Conservation (phyloP, 2,888 invertebrate genomes). For the Lissocephala sabroskyi region DNA sequence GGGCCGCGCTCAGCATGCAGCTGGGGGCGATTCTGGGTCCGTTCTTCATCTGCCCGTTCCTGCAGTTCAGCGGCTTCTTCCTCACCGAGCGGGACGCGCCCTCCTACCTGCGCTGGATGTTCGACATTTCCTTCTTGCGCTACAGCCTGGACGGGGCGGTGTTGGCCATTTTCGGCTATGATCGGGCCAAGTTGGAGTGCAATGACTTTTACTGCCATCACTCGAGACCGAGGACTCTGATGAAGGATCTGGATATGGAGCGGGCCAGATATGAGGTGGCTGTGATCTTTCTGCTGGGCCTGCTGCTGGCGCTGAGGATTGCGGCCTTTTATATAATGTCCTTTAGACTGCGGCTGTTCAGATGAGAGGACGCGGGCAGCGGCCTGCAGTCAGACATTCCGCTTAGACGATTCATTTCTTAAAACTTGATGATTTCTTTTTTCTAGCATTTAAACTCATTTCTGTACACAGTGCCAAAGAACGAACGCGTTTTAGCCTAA, state of each 20-base stretch:
- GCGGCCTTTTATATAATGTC: slow-evolving; percentile 80
- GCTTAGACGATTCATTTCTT: slow-evolving; percentile 10
- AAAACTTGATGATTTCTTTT: slow-evolving; percentile 52
- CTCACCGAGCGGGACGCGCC: slow-evolving; percentile 88
- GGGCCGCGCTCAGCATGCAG: slow-evolving; percentile 87
- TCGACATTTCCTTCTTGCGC: slow-evolving; percentile 90
- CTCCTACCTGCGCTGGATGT: slow-evolving; percentile 84
- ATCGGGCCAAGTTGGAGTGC: slow-evolving; percentile 83
- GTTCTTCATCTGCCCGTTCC: slow-evolving; percentile 88
- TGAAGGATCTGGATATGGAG: slow-evolving; percentile 82
- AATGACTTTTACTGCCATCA: slow-evolving; percentile 84
- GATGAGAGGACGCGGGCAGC: slow-evolving; percentile 39
- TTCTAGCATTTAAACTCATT: slow-evolving; percentile 48
- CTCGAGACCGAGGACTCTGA: slow-evolving; percentile 79
- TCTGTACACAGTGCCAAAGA: slow-evolving; percentile 54
- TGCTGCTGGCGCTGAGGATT: slow-evolving; percentile 78
- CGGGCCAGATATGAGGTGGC: slow-evolving; percentile 79
- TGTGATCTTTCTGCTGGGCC: slow-evolving; percentile 77
- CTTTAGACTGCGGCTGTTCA: slow-evolving; percentile 76
- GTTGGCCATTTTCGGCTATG: slow-evolving; percentile 86
- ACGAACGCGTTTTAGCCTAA: slow-evolving; percentile 42
- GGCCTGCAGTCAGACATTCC: slow-evolving; percentile 36
- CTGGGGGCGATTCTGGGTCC: slow-evolving; percentile 93
- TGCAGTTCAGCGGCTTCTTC: slow-evolving; percentile 94
- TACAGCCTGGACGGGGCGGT: slow-evolving; percentile 90